Evolutionary conservation across 2,797 vertebrate species (phyloP).

Genomic region (Peromyscus aztecus): DNA sequence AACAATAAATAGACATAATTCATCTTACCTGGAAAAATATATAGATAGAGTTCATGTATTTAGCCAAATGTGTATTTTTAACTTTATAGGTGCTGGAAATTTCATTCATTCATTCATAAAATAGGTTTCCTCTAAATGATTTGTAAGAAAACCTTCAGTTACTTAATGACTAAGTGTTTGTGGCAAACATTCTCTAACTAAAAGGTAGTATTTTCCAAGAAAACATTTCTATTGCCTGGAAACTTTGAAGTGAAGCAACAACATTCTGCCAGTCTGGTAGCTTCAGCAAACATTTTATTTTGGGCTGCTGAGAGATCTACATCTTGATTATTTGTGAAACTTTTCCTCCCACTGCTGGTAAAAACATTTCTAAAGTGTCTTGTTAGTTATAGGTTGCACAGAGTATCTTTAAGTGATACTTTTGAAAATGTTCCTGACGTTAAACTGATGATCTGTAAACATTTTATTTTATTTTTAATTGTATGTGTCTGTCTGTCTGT

Average conservation of each 20-base stretch:
- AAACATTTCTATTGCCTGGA: constrained; percentile 82
- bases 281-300: constrained; percentile 82
- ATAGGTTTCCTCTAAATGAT: constrained; percentile 71
- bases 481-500: background rate
- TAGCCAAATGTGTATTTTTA: constrained; percentile 56
- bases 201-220: constrained; percentile 82
- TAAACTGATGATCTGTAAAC: constrained; percentile 66
- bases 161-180: constrained; percentile 81
- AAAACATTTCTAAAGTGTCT: constrained; percentile 77
- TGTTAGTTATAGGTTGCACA: constrained; percentile 52
- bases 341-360: constrained; percentile 59
- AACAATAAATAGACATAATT: constrained; percentile 24
- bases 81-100: constrained; percentile 70
- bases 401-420: constrained; percentile 68
- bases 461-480: background rate
- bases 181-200: constrained; percentile 79
- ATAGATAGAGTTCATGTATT: constrained; percentile 63
- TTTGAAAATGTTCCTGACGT: constrained; percentile 37
- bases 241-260: constrained; percentile 79
- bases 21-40: constrained; percentile 52
- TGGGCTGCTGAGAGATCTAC: constrained; percentile 68
- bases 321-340: constrained; percentile 76
- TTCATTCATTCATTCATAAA: constrained; percentile 70
- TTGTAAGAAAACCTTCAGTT: constrained; percentile 80
- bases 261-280: constrained; percentile 75